Conservation (phyloP, 2,888 invertebrate genomes). For the Pristionchus arcanus region DNA sequence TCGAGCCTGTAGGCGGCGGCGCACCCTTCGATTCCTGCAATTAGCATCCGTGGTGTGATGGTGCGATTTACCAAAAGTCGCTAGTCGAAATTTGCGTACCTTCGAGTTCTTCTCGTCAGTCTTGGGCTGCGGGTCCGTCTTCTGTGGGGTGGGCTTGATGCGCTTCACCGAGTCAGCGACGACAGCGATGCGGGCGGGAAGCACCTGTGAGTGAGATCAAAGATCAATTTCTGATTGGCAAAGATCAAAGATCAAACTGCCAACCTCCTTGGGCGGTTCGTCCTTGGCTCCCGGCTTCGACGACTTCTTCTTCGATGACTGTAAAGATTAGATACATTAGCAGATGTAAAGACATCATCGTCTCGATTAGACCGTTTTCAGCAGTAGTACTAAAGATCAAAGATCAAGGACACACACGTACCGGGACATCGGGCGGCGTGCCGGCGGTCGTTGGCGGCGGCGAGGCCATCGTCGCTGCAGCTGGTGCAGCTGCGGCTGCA, state of each 20-base stretch:
- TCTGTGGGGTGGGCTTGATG: background rate
- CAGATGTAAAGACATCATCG: background rate
- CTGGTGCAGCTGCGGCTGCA: background rate
- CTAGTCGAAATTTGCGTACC: background rate
- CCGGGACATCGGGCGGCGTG: background rate
- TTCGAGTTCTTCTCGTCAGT: conserved; percentile 21
- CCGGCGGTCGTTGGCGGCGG: background rate
- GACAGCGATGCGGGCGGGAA: background rate
- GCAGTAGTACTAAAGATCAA: background rate
- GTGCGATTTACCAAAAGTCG: background rate
- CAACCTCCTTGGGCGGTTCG: background rate
- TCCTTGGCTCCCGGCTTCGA: conserved; percentile 20
- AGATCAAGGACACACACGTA: background rate
- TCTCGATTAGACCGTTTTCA: too few relatives aligned
- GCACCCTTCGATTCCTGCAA: background rate
- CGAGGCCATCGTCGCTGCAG: background rate
- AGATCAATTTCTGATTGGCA: background rate
- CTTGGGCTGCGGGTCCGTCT: conserved; percentile 38
- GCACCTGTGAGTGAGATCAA: background rate
- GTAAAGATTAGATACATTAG: background rate
- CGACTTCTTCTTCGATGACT: background rate
- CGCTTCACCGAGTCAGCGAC: conserved; percentile 7
- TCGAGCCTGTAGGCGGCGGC: background rate
- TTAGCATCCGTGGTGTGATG: background rate
- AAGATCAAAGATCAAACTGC: background rate